Conservation (phyloP, 2,113 vertebrate species). For the Anarhynchus alexandrinus region DNA sequence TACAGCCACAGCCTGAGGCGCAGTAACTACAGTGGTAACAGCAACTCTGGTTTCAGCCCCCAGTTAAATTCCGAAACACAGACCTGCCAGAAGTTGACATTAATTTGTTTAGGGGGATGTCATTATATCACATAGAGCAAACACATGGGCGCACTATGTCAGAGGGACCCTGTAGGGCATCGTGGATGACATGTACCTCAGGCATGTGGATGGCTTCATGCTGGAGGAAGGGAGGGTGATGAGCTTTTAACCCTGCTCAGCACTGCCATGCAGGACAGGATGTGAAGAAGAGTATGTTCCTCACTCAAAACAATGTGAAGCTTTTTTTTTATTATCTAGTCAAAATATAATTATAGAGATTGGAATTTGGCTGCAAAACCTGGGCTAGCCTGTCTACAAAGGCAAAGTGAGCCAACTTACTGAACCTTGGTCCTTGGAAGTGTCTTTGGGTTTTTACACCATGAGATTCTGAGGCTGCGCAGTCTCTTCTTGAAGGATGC, state of each 20-base stretch:
- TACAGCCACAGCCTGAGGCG: rapidly evolving
- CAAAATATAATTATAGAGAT: neutral
- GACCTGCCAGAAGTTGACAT: neutral
- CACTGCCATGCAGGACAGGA: neutral
- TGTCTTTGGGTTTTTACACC: neutral
- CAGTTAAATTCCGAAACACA: neutral
- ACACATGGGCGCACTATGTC: rapidly evolving
- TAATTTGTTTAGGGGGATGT: neutral
- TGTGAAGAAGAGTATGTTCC: neutral
- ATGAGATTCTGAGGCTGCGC: neutral
- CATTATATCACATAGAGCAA: neutral
- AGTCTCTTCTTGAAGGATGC: neutral
- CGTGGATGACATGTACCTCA: rapidly evolving
- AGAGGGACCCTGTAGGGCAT: neutral
- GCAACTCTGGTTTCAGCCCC: neutral
- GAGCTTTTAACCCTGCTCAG: neutral
- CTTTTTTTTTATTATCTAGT: neutral
- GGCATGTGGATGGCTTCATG: rapidly evolving
- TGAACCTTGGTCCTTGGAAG: neutral
- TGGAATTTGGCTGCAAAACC: neutral
- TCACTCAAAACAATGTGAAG: neutral
- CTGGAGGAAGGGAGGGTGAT: neutral
- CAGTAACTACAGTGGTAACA: neutral
- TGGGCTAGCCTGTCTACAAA: neutral
- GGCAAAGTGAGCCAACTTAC: neutral